These are phyloP conservation scores for Lutraria lutraria DNA, from an alignment of 2,888 invertebrate genomes.

Conservation along the genomic window DNA sequence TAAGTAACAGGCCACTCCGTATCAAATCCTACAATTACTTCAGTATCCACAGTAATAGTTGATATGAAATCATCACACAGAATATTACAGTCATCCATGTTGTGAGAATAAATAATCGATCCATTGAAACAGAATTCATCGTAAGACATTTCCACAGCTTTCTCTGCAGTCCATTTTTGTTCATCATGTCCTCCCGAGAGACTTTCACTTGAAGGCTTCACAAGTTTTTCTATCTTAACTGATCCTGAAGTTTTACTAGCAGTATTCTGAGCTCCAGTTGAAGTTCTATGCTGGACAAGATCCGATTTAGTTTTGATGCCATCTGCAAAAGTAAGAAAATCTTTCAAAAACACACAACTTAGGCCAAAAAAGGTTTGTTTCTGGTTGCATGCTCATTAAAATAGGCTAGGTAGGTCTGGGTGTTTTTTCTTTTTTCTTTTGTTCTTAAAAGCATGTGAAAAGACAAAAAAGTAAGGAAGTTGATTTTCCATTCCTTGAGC, in stretches of 20 bases:
- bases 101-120: constrained; percentile 75
- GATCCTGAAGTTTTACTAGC: neutral
- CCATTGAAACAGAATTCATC: constrained; percentile 73
- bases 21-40: constrained; percentile 78
- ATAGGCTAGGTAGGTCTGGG: too few species aligned
- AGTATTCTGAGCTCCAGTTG: neutral
- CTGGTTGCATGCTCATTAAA: too few species aligned
- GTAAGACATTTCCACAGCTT: constrained; percentile 69
- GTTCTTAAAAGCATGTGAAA: too few species aligned
- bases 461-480: too few species aligned
- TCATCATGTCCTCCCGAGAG: neutral
- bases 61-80: constrained; percentile 79
- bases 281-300: neutral
- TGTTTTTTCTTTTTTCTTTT: too few species aligned
- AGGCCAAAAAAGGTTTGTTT: too few species aligned
- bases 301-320: neutral
- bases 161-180: constrained; percentile 51
- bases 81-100: constrained; percentile 76
- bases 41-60: constrained; percentile 38
- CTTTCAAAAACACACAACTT: neutral
- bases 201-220: neutral
- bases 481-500: too few species aligned
- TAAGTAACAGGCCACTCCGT: constrained; percentile 83
- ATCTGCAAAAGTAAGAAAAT: neutral
- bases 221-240: neutral